A percentile compares a stretch with the other conserved stretches of the same genome.
Conservation (phyloP, 2,113 vertebrate genomes). For the Antechinus flavipes region DNA sequence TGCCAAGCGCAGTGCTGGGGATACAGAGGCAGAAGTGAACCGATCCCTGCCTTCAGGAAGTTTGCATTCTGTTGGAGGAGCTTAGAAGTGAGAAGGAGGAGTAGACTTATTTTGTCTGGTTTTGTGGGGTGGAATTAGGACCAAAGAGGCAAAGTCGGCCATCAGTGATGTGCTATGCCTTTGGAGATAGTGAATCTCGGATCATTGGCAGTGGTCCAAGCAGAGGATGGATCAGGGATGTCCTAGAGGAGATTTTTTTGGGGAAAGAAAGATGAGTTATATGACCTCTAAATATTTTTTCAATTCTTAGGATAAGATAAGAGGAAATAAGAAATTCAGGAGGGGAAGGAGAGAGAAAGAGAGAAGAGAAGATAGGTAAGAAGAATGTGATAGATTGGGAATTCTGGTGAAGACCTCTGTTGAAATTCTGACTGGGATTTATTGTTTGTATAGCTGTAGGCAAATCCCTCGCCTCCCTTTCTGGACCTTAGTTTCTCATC, state of each 20-base stretch:
- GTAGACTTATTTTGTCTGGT: not conserved
- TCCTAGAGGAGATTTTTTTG: not conserved
- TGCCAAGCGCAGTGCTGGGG: not conserved
- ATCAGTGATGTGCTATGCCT: too few species aligned
- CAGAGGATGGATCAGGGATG: not conserved
- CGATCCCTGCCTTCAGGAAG: not conserved
- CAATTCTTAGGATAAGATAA: not conserved
- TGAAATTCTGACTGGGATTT: not conserved
- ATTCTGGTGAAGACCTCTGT: not conserved
- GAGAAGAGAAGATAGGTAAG: not conserved
- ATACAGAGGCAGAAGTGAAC: not conserved
- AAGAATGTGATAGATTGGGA: not conserved
- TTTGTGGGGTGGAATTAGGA: not conserved
- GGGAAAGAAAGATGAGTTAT: not conserved
- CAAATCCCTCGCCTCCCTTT: not conserved
- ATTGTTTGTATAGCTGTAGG: not conserved
- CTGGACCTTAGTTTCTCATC: not conserved
- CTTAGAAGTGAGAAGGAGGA: not conserved
- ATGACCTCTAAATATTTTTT: not conserved
- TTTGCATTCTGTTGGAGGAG: not conserved
- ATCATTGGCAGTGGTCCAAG: too few species aligned
- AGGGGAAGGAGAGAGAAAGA: constrained; percentile 20
- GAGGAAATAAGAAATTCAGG: not conserved
- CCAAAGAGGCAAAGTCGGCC: not conserved
- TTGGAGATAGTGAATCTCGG: not conserved